Conservation (phyloP, 2,888 invertebrate species). For the Tiliacea aurago region DNA sequence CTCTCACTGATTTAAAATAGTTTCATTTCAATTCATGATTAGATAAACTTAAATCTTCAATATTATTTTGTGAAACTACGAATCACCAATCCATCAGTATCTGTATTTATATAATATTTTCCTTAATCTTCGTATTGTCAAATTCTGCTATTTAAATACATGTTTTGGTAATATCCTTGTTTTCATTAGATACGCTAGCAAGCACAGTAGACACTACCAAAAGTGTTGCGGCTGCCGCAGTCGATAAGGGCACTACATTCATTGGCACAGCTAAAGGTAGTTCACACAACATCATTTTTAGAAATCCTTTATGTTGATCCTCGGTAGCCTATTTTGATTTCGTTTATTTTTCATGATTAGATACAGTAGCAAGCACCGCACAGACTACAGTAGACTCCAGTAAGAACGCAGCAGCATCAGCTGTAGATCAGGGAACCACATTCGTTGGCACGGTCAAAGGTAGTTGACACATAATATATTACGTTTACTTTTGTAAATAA, state of each 20-base stretch:
- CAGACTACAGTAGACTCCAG: conserved; percentile 69
- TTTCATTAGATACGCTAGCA: conserved; percentile 67
- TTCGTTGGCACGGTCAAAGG: conserved; percentile 75
- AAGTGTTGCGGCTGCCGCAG: conserved; percentile 67
- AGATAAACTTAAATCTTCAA: background rate
- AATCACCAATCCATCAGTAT: too few relatives aligned
- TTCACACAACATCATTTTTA: conserved; percentile 1
- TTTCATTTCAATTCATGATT: background rate
- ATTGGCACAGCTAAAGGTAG: conserved; percentile 74
- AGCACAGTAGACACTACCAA: conserved; percentile 74
- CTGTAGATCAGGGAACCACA: conserved; percentile 72
- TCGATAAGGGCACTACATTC: conserved; percentile 70
- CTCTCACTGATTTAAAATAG: background rate
- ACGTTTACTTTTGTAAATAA: conserved; percentile 5
- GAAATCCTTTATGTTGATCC: conserved; percentile 2
- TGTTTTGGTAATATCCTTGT: conserved; percentile 27
- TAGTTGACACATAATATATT: conserved; percentile 51
- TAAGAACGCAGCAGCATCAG: conserved; percentile 70
- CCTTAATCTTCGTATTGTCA: conserved; percentile 1
- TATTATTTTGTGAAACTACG: background rate
- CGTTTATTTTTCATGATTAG: conserved; percentile 55
- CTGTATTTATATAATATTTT: too few relatives aligned
- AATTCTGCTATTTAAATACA: background rate
- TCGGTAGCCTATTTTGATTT: conserved; percentile 25
- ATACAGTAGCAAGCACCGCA: conserved; percentile 69